A percentile compares a stretch with the other conserved stretches of the same genome.
phyloP scores from a whole-genome alignment of 2,888 invertebrate genomes.

The Junonia oenone region DNA sequence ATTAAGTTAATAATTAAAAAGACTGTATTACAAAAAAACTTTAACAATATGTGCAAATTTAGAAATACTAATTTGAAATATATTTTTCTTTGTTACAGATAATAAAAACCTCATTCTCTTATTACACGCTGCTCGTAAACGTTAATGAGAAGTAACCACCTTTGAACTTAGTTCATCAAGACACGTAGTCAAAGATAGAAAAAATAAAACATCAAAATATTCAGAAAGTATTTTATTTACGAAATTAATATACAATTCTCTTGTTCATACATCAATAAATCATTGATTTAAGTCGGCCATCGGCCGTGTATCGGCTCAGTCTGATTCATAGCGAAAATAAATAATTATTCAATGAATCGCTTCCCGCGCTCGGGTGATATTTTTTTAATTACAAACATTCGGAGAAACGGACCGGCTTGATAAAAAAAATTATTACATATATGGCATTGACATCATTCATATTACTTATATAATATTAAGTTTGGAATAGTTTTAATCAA shows the following conservation, averaged over 20 bases:
- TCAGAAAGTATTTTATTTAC: constrained; percentile 74
- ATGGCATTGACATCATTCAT: neutral
- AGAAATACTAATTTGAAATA: too few species aligned
- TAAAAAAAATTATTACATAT: neutral
- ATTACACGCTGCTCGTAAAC: constrained; percentile 64
- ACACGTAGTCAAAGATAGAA: too few species aligned
- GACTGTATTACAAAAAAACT: too few species aligned
- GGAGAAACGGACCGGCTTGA: constrained; percentile 32
- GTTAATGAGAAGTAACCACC: constrained; percentile 59
- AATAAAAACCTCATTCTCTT: constrained; percentile 69
- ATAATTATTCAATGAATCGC: constrained; percentile 17
- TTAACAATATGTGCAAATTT: too few species aligned
- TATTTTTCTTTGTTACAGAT: constrained; percentile 50
- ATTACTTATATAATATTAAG: neutral
- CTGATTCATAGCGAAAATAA: constrained; percentile 37
- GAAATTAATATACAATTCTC: constrained; percentile 77
- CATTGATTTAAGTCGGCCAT: constrained; percentile 56
- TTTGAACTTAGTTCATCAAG: too few species aligned
- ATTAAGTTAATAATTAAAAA: too few species aligned
- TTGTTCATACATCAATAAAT: constrained; percentile 66
- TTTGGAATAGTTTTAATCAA: neutral
- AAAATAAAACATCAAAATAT: constrained; percentile 39
- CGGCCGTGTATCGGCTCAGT: constrained; percentile 46
- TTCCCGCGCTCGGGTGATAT: constrained; percentile 16
- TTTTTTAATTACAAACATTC: constrained; percentile 12